Evolutionary conservation across 2,888 invertebrate genomes (phyloP).

Genomic region (Pinctada fucata): DNA sequence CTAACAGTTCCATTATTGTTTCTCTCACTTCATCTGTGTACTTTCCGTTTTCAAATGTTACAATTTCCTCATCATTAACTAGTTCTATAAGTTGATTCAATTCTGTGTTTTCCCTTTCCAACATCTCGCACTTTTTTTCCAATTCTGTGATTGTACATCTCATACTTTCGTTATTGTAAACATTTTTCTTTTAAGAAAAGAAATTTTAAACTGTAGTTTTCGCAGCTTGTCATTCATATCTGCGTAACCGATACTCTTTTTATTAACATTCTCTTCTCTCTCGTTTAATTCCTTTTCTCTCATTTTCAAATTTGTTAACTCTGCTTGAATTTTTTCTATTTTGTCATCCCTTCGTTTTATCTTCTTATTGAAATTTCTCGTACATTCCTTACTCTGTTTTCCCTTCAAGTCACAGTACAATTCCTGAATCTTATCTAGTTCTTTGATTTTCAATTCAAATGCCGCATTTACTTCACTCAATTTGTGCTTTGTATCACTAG

Average conservation of each 20-base stretch:
- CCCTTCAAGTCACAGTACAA: background rate
- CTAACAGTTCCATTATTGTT: slow-evolving; percentile 2
- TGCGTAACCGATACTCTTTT: background rate
- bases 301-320: background rate
- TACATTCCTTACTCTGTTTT: background rate
- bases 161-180: background rate
- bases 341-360: background rate
- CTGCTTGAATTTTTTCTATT: background rate
- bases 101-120: background rate
- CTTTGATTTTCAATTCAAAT: background rate
- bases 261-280: background rate
- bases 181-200: background rate
- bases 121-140: background rate
- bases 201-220: background rate
- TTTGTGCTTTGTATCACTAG: background rate
- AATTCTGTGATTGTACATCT: background rate
- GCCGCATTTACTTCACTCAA: background rate
- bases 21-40: slow-evolving; percentile 11
- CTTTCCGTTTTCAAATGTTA: slow-evolving; percentile 17
- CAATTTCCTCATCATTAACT: background rate
- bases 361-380: background rate
- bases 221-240: background rate
- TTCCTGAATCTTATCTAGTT: background rate
- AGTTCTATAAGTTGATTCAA: background rate
- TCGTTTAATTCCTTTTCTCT: background rate